Base-by-base conservation (phyloP, 2,888 invertebrate species). In the Megamerina dolium region DNA sequence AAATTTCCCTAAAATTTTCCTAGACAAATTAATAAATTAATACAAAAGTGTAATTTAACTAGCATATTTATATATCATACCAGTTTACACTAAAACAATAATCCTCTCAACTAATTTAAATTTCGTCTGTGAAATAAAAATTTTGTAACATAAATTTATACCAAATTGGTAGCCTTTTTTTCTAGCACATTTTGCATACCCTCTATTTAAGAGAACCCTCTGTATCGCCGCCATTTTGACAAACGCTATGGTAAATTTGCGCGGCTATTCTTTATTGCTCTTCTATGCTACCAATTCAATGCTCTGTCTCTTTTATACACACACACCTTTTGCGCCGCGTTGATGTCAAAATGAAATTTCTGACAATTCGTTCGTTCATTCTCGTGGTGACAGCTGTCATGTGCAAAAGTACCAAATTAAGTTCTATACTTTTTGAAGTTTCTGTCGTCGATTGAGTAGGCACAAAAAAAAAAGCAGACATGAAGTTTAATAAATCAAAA, bases 331-430 rank as follows among this genome's bases (percentile, higher is more conserved):
- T 34, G 18, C 30, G 23, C 18, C 32, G 45, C 41, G 40, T 45
- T 39, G 41, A 38, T 41, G 37, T 38, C 37, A 30, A 33, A 30
- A n/a, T 23, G 10, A 30, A 36, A 32, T 29, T 27, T 40, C 34
- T 37, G 35, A 32, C 27, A 36, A 45, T 32, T 21, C 34, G 34
- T 40, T 30, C 42, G 35, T 36, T 47, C 49, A 52, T 51, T 51
- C 49, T 46, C 43, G 45, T 38, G 34, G 35, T 54, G 51, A 54
- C 54, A 54, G 54, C 53, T 54, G 54, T 53, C 53, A 51, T 32
- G 51, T 43, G 46, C 19, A 9, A 30, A 40, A 27, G 27, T 34
- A 46, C 29, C 27, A 42, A 46, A 12, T 37, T 37, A 21, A 3
- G 17, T 38, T 30, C 10, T 10, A 12, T 45, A 38, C 35, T 20